phyloP scores from a whole-genome alignment of 53 echinoderm and acorn worm genomes.

The Holothuria leucospilota region DNA sequence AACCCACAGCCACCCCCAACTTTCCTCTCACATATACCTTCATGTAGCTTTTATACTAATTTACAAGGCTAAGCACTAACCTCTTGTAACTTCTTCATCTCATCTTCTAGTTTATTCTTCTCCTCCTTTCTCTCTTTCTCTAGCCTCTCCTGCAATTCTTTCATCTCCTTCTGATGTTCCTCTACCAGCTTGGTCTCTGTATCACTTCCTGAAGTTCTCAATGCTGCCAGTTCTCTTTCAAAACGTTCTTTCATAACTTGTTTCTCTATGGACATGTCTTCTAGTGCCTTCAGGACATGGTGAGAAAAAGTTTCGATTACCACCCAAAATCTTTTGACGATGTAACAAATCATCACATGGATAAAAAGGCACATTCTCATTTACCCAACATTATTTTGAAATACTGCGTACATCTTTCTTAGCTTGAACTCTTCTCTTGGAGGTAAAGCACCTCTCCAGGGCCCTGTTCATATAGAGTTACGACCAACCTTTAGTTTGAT shows the following conservation, averaged over 20 bases:
- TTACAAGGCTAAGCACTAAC: neutral
- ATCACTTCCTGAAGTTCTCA: conserved; percentile 57
- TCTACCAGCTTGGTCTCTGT: conserved; percentile 48
- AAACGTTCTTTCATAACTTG: conserved; percentile 89
- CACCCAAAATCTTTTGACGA: neutral
- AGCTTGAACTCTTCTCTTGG: no score
- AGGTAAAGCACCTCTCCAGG: no score
- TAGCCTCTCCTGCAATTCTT: conserved; percentile 56
- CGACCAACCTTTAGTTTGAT: no score
- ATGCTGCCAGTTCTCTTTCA: conserved; percentile 76
- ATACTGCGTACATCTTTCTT: no score
- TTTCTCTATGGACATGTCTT: conserved; percentile 92
- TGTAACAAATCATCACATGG: neutral
- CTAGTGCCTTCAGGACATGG: conserved; percentile 75
- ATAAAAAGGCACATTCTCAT: neutral
- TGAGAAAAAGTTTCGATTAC: neutral
- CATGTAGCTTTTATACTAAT: no score
- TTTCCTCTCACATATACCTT: no score
- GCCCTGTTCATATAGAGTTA: no score
- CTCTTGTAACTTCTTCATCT: conserved; percentile 48
- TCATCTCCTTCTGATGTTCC: conserved; percentile 73
- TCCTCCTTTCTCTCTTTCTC: conserved; percentile 72
- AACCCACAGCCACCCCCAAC: no score
- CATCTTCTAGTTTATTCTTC: conserved; percentile 15
- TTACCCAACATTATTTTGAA: neutral